A percentile compares a stretch with the other conserved stretches of the same genome.
phyloP scores from a whole-genome alignment of 2,797 vertebrate genomes.

The Paguma larvata region DNA sequence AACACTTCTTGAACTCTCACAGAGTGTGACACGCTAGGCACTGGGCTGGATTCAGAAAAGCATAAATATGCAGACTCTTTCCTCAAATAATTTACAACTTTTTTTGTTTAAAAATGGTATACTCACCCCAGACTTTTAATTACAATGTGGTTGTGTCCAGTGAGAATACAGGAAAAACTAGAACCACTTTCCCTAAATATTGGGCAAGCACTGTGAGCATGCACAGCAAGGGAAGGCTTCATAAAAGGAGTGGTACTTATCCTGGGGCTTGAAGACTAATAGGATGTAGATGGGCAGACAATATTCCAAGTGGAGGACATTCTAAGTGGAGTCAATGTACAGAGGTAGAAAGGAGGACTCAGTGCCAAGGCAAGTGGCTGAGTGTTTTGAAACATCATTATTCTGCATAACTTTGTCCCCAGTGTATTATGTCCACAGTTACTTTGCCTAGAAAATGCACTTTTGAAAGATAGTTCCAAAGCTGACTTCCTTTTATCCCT shows the following conservation, averaged over 20 bases:
- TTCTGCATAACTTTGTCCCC: background rate
- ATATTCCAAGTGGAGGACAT: background rate
- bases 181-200: background rate
- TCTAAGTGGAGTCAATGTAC: background rate
- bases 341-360: background rate
- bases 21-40: background rate
- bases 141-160: background rate
- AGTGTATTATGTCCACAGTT: background rate
- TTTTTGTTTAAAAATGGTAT: background rate
- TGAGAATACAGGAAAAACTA: background rate
- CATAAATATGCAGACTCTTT: background rate
- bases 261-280: background rate
- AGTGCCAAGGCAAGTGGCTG: background rate
- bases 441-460: background rate
- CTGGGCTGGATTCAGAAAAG: constrained; percentile 12
- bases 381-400: background rate
- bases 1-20: background rate
- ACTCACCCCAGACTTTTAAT: background rate
- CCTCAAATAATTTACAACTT: background rate
- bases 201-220: background rate
- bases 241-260: background rate
- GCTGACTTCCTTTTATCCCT: background rate
- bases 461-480: background rate
- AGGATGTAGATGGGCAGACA: background rate
- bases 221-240: background rate